A percentile compares a stretch with the other conserved stretches of the same genome.
Conservation (phyloP, 2,888 invertebrate genomes). For the Chrysotoxum bicinctum region DNA sequence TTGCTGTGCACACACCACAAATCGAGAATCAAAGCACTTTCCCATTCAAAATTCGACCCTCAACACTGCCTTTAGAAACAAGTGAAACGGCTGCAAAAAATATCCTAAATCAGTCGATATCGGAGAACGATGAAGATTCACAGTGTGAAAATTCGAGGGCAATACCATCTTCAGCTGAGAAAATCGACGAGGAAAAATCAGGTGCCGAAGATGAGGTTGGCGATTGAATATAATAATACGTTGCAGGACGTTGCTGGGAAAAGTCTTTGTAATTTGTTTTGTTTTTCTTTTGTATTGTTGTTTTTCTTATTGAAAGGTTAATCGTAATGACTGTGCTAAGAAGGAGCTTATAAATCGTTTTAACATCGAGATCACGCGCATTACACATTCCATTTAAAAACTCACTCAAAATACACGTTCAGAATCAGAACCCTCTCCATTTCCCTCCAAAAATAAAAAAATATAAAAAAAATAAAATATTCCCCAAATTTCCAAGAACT, state of each 20-base stretch:
- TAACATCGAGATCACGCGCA: slow-evolving; percentile 41
- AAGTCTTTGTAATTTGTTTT: slow-evolving; percentile 1
- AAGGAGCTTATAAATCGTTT: slow-evolving; percentile 1
- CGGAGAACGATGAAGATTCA: slow-evolving; percentile 49
- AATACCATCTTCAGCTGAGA: slow-evolving; percentile 62
- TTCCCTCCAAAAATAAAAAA: slow-evolving; percentile 51
- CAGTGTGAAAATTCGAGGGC: background rate
- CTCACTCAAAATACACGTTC: background rate
- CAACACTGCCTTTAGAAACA: slow-evolving; percentile 79
- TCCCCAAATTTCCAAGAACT: slow-evolving; percentile 1
- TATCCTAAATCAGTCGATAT: slow-evolving; percentile 53
- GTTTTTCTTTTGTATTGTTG: slow-evolving; percentile 1
- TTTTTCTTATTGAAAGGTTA: background rate
- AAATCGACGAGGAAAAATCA: slow-evolving; percentile 74
- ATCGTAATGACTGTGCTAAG: background rate
- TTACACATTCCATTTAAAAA: slow-evolving; percentile 49
- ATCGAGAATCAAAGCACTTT: slow-evolving; percentile 82
- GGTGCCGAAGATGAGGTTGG: slow-evolving; percentile 32
- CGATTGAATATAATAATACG: slow-evolving; percentile 44
- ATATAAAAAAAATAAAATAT: slow-evolving; percentile 13
- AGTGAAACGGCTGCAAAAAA: slow-evolving; percentile 65
- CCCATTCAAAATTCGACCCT: slow-evolving; percentile 81
- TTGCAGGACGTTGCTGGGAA: background rate
- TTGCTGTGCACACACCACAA: slow-evolving; percentile 90
- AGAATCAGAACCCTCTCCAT: slow-evolving; percentile 45